Percentiles rank a stretch among this genome's conserved stretches.
Evolutionary conservation across 2,888 invertebrate genomes (phyloP).

Genomic region (Scaptomyza cyrtandrae): DNA sequence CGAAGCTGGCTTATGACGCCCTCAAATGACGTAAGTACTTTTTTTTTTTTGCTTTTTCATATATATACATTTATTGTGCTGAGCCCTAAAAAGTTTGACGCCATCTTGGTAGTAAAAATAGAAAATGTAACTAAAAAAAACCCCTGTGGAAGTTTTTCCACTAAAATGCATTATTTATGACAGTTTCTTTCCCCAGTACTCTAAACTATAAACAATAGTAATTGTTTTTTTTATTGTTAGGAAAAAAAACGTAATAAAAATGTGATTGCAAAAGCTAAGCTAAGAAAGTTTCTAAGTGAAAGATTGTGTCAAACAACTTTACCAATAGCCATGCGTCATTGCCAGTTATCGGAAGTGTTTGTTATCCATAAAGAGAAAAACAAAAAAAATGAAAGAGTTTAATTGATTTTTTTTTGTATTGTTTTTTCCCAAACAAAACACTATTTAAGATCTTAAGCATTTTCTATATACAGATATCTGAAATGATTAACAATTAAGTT

Average conservation of each 20-base stretch:
- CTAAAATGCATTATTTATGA: background rate
- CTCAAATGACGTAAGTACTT: background rate
- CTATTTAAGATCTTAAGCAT: background rate
- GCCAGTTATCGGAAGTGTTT: background rate
- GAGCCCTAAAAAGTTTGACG: background rate
- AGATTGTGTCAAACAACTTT: no score
- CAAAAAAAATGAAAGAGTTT: background rate
- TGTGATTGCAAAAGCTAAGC: background rate
- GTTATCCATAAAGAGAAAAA: background rate
- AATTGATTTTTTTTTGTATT: background rate
- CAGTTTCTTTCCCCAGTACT: background rate
- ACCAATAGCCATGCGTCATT: background rate
- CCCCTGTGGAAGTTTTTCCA: background rate
- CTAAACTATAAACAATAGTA: background rate
- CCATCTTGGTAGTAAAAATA: background rate
- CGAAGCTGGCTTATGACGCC: conserved; percentile 9
- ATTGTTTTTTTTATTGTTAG: background rate
- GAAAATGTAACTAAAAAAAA: background rate
- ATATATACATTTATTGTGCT: background rate
- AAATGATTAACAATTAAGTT: no score
- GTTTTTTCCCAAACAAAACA: background rate
- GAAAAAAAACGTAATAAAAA: background rate
- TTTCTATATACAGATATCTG: no score
- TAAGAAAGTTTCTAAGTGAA: no score
- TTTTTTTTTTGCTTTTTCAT: no score